Percentiles rank a stretch among this genome's conserved stretches.
These are phyloP conservation scores for Drosophila subpulchrella DNA, from an alignment of 1,140 invertebrate species.

Conservation along the genomic window DNA sequence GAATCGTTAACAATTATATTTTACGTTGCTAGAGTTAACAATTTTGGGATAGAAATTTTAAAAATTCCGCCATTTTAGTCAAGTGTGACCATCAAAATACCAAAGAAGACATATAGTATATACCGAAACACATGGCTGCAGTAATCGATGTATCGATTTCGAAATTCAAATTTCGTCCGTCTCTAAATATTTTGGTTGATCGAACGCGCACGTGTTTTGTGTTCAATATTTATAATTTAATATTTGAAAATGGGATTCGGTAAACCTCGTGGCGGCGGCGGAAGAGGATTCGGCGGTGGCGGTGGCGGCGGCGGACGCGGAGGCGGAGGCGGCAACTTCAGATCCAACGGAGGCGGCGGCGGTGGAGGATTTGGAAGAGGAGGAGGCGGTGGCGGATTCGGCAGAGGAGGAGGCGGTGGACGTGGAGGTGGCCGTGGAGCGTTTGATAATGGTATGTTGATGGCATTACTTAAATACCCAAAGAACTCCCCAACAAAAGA, in stretches of 20 bases:
- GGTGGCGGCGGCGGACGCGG: slow-evolving; percentile 8
- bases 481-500: not conserved
- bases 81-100: not conserved
- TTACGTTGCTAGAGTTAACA: too few species aligned
- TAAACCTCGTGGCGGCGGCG: slow-evolving; percentile 73
- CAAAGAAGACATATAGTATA: not conserved
- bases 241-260: slow-evolving; percentile 85
- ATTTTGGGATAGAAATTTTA: not conserved
- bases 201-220: slow-evolving; percentile 32
- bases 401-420: slow-evolving; percentile 84
- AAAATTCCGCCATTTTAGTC: not conserved
- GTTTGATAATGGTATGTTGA: slow-evolving; percentile 50
- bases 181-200: slow-evolving; percentile 12
- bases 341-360: slow-evolving; percentile 79
- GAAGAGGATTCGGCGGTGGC: slow-evolving; percentile 37
- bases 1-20: too few species aligned
- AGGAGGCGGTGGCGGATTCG: slow-evolving; percentile 84
- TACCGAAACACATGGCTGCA: not conserved
- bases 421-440: slow-evolving; percentile 48
- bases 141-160: slow-evolving; percentile 1
- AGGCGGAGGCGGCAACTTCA: slow-evolving; percentile 37
- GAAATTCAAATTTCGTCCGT: not conserved
- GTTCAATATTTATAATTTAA: slow-evolving; percentile 7
- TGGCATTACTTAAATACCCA: not conserved
- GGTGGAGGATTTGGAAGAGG: slow-evolving; percentile 85